A percentile compares a stretch with the other conserved stretches of the same genome.
Evolutionary conservation across 2,113 vertebrate genomes (phyloP).

Genomic region (Poeciliopsis prolifica): DNA sequence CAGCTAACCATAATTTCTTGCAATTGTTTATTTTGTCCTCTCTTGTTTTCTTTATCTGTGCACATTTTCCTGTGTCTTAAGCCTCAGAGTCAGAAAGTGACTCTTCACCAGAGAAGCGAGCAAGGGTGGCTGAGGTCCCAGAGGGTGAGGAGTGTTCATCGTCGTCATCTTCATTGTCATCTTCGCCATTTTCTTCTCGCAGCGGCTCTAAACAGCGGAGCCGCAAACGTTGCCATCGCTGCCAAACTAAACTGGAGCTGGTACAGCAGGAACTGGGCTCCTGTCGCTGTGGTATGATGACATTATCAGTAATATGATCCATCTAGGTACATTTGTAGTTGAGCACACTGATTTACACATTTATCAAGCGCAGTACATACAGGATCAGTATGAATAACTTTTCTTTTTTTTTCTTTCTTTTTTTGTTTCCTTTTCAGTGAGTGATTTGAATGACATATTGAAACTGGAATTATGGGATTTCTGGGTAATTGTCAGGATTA

Average conservation of each 20-base stretch:
- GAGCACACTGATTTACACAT: neutral
- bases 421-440: too few species aligned
- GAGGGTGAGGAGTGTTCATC: constrained; percentile 80
- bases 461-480: neutral
- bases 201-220: constrained; percentile 90
- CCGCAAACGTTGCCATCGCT: constrained; percentile 96
- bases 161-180: constrained; percentile 55
- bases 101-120: constrained; percentile 91
- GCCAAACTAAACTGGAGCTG: constrained; percentile 98
- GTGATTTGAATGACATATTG: neutral
- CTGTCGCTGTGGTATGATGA: constrained; percentile 92
- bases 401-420: neutral
- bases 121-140: constrained; percentile 84
- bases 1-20: neutral
- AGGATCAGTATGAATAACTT: neutral
- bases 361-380: neutral
- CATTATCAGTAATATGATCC: neutral
- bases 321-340: neutral
- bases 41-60: neutral
- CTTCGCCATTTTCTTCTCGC: constrained; percentile 74
- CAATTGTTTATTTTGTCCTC: neutral
- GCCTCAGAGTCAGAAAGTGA: constrained; percentile 93
- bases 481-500: neutral
- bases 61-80: constrained; percentile 56
- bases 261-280: constrained; percentile 98